Base-by-base conservation (phyloP, 2,113 vertebrate species). In the Indri indri region DNA sequence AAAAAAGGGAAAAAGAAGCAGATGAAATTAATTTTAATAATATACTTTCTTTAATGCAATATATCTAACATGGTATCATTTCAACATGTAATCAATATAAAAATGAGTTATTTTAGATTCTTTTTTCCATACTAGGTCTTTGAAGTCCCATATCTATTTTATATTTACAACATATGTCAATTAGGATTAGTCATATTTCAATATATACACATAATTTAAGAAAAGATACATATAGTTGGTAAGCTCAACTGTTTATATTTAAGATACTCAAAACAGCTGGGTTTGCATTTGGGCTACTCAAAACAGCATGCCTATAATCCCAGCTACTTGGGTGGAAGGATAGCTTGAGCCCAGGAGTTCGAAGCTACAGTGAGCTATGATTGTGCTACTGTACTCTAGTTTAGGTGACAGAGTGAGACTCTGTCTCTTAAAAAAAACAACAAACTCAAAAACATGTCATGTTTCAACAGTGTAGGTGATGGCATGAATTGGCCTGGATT, bases 51-150 rank as follows among this genome's bases (percentile, higher is more conserved):
- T 94, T 92, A 79, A 94, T 27, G 61, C 52, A 80, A 0, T 47
- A 8, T 89, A 27, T 71, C 30, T 88, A 91, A 95, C 96, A 91
- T 94, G 59, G 13, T 42, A 66, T 57, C 25, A 66, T 93, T 90
- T 94, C 5, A 84, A 13, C 77, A 76, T 61, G 13, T 40, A 94
- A 45, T 63, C 66, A 61, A 25, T 71, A 77, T 82, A 71, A 94
- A 80, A 90, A 92, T 80, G 34, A 93, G 23, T 89, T 81, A 50
- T 83, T 83, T 91, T 82, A 71, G 30, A 32, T 80, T 77, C 10
- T 47, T 63, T 73, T 92, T 86, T 89, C 77, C 8, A 50, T 61
- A 61, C 40, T 63, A 40, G n/a, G 5, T 73, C 54, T 92, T 61
- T 92, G 79, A 94, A 94, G 81, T 92, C 45, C 68, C 25, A 47